Conservation (phyloP, 1,140 invertebrate species). For the Hesperophylax magnus region DNA sequence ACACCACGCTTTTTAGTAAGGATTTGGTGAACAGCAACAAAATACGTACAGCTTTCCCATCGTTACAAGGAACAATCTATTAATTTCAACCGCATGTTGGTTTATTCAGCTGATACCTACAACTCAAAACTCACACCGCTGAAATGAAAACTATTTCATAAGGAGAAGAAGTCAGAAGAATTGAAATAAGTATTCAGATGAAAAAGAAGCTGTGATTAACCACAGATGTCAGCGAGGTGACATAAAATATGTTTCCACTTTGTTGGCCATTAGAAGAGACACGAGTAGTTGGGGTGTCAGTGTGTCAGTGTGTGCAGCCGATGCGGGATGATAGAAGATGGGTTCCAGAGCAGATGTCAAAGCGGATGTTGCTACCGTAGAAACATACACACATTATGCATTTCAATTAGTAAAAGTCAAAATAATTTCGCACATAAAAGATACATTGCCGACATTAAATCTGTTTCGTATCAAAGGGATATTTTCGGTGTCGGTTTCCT, state of each 20-base stretch:
- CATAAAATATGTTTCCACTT: slow-evolving; percentile 58
- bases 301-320: slow-evolving; percentile 3
- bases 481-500: no score
- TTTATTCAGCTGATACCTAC: no score
- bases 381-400: slow-evolving; percentile 17
- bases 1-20: no score
- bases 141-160: no score
- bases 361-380: slow-evolving; percentile 19
- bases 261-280: slow-evolving; percentile 48
- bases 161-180: no score
- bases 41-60: no score
- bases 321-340: slow-evolving; percentile 46
- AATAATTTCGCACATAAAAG: slow-evolving; percentile 28
- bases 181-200: background rate
- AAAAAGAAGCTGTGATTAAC: slow-evolving; percentile 44
- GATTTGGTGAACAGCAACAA: no score
- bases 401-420: slow-evolving; percentile 50
- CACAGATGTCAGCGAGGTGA: slow-evolving; percentile 54
- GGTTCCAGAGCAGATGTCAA: background rate
- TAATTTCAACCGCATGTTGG: no score
- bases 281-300: slow-evolving; percentile 22
- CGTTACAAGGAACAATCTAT: no score
- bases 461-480: slow-evolving; percentile 3
- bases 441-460: background rate
- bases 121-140: no score